Percentiles rank a stretch among this genome's conserved stretches.
These are phyloP conservation scores for Trididemnum nubilum DNA, from an alignment of 23 tunicate species.

Conservation along the genomic window DNA sequence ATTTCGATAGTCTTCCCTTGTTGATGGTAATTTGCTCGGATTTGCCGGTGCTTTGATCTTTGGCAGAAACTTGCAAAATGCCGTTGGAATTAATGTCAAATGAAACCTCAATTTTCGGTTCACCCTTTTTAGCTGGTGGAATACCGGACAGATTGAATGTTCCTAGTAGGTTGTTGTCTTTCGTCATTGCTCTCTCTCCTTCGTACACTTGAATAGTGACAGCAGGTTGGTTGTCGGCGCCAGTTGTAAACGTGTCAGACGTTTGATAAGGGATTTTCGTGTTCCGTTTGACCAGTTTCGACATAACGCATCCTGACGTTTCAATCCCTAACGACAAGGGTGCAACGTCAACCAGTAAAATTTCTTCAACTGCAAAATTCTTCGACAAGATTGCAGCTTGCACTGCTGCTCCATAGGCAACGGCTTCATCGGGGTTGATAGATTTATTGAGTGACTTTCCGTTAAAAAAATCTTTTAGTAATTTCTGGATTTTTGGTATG, in stretches of 20 bases:
- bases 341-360: constrained; percentile 61
- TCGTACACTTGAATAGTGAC: constrained; percentile 85
- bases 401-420: constrained; percentile 99
- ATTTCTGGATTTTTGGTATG: constrained; percentile 89
- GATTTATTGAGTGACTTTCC: constrained; percentile 91
- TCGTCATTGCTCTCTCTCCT: constrained; percentile 78
- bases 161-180: constrained; percentile 85
- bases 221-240: constrained; percentile 81
- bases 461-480: constrained; percentile 90
- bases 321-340: constrained; percentile 86
- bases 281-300: constrained; percentile 67
- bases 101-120: constrained; percentile 67
- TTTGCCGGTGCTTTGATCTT: constrained; percentile 77
- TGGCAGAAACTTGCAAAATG: constrained; percentile 71
- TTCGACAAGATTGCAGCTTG: constrained; percentile 94
- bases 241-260: constrained; percentile 63
- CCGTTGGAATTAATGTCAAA: constrained; percentile 79
- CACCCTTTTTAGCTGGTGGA: constrained; percentile 79
- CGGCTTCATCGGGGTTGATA: constrained; percentile 99
- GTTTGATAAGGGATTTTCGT: constrained; percentile 65
- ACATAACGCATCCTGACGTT: constrained; percentile 84
- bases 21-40: constrained; percentile 71
- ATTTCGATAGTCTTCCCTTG: constrained; percentile 62
- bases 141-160: constrained; percentile 72
- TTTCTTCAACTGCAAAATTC: constrained; percentile 52